Conservation (phyloP, 2,797 vertebrate genomes). For the Dermochelys coriacea region DNA sequence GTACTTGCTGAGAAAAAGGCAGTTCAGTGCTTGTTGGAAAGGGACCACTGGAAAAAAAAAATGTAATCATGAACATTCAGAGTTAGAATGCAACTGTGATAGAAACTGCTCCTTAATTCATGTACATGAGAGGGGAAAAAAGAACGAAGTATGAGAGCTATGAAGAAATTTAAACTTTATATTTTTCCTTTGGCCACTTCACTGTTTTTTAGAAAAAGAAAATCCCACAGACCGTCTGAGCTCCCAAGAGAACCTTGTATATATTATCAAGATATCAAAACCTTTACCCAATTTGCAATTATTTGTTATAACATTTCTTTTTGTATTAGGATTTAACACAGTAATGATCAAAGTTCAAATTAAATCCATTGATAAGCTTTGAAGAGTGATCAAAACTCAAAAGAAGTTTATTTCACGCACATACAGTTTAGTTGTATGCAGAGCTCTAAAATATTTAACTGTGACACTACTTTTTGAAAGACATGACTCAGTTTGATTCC, state of each 20-base stretch:
- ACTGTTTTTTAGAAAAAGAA: background rate
- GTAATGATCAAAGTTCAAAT: background rate
- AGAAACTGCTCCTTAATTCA: background rate
- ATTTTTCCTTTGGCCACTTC: background rate
- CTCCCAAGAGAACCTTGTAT: background rate
- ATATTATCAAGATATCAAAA: background rate
- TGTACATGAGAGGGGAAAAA: background rate
- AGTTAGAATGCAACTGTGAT: background rate
- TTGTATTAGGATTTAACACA: background rate
- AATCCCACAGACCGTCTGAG: background rate
- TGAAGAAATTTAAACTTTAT: background rate
- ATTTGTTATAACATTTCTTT: background rate
- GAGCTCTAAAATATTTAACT: background rate
- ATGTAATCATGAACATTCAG: background rate
- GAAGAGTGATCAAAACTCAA: background rate
- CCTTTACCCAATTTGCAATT: background rate
- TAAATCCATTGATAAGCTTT: background rate
- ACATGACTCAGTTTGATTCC: background rate
- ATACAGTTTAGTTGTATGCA: background rate
- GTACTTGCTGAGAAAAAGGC: background rate
- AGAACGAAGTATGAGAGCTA: background rate
- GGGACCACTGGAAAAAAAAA: background rate
- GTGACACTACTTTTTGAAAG: background rate
- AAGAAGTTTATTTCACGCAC: background rate
- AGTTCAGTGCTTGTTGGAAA: background rate